phyloP scores from a whole-genome alignment of 2,797 vertebrate genomes.

The Aeoliscus strigatus region DNA sequence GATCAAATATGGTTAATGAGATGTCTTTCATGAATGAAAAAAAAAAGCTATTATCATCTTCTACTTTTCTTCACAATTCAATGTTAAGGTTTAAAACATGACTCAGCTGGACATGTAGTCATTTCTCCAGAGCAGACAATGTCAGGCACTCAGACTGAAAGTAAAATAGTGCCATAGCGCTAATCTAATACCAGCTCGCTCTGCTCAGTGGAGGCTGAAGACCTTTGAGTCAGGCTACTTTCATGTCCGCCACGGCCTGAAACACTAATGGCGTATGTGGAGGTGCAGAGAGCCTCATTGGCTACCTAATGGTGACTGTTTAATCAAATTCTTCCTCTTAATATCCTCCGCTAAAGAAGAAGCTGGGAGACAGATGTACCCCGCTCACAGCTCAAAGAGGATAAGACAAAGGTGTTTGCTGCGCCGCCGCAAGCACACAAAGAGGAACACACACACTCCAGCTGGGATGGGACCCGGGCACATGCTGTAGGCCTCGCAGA shows the following conservation, averaged over 20 bases:
- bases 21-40: no score
- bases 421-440: no score
- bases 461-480: constrained; percentile 67
- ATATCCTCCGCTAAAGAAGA: constrained; percentile 36
- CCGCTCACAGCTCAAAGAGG: constrained; percentile 46
- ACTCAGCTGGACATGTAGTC: no score
- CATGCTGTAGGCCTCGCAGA: constrained; percentile 72
- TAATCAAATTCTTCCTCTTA: constrained; percentile 44
- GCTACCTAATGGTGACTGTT: constrained; percentile 59
- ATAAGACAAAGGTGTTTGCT: constrained; percentile 65
- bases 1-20: no score
- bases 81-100: no score
- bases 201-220: constrained; percentile 55
- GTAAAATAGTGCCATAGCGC: constrained; percentile 30
- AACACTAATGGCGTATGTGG: constrained; percentile 60
- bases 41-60: no score
- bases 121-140: no score
- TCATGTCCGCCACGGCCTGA: constrained; percentile 43
- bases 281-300: constrained; percentile 50
- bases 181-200: constrained; percentile 64
- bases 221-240: constrained; percentile 55
- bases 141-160: no score
- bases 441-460: constrained; percentile 57
- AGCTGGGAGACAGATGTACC: constrained; percentile 44
- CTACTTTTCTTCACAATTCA: no score